Conservation (phyloP, 2,888 invertebrate genomes). For the Argyra leucocephala region DNA sequence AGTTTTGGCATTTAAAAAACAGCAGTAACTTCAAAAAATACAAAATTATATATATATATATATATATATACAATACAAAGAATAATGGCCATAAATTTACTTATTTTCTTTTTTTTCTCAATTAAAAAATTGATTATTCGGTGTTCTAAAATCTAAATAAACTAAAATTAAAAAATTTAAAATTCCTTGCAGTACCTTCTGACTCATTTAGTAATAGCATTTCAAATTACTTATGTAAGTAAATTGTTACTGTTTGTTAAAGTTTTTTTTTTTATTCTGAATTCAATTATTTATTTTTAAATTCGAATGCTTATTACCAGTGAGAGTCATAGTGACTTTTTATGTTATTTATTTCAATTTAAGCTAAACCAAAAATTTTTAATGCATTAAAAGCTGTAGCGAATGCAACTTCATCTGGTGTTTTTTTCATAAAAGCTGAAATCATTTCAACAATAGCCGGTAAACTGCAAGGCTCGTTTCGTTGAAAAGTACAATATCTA, state of each 20-base stretch:
- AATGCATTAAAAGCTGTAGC: constrained; percentile 86
- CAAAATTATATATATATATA: neutral
- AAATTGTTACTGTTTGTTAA: no score
- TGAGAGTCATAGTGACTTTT: no score
- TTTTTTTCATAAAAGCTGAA: constrained; percentile 79
- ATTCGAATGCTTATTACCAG: no score
- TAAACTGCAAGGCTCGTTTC: constrained; percentile 90
- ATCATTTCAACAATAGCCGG: constrained; percentile 89
- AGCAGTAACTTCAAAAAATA: no score
- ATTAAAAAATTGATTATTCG: no score
- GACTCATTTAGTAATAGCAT: no score
- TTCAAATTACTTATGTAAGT: no score
- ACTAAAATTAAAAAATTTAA: no score
- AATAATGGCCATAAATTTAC: neutral
- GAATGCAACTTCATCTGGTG: constrained; percentile 80
- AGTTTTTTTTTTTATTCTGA: no score
- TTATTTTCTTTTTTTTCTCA: neutral
- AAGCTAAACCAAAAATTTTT: constrained; percentile 77
- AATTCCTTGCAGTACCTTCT: no score
- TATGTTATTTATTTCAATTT: constrained; percentile 43
- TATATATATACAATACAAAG: neutral
- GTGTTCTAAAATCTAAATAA: no score
- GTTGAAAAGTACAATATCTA: constrained; percentile 86
- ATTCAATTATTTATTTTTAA: no score
- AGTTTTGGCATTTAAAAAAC: neutral